Conservation (phyloP, 2,113 vertebrate genomes). For the Cheirogaleus medius region DNA sequence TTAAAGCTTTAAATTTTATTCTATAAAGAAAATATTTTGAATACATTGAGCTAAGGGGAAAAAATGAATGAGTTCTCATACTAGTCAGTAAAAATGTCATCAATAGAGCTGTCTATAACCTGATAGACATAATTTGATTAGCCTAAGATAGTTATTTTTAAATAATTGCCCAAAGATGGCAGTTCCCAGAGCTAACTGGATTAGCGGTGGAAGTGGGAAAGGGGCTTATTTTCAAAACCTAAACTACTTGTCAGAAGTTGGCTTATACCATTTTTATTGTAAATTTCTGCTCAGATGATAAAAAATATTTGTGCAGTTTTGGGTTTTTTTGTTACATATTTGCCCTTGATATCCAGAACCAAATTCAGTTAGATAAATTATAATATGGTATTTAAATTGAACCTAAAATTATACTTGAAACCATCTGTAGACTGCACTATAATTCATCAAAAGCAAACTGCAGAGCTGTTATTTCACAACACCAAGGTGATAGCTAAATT, state of each 20-base stretch:
- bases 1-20: not conserved
- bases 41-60: not conserved
- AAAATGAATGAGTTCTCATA: not conserved
- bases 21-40: not conserved
- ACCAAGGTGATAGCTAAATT: not conserved
- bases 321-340: not conserved
- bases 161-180: not conserved
- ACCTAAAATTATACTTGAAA: not conserved
- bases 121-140: constrained; percentile 14
- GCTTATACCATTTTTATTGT: not conserved
- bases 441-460: not conserved
- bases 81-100: constrained; percentile 9
- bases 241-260: not conserved
- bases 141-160: constrained; percentile 24
- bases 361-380: constrained; percentile 8
- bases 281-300: not conserved
- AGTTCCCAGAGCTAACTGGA: not conserved
- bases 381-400: not conserved
- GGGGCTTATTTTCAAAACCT: not conserved
- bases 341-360: not conserved
- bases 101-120: not conserved
- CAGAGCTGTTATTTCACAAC: not conserved
- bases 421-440: not conserved
- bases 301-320: constrained; percentile 9
- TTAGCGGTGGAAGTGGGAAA: not conserved